Evolutionary conservation across 2,797 vertebrate genomes (phyloP).

Genomic region (Petrocephalus sullivani): DNA sequence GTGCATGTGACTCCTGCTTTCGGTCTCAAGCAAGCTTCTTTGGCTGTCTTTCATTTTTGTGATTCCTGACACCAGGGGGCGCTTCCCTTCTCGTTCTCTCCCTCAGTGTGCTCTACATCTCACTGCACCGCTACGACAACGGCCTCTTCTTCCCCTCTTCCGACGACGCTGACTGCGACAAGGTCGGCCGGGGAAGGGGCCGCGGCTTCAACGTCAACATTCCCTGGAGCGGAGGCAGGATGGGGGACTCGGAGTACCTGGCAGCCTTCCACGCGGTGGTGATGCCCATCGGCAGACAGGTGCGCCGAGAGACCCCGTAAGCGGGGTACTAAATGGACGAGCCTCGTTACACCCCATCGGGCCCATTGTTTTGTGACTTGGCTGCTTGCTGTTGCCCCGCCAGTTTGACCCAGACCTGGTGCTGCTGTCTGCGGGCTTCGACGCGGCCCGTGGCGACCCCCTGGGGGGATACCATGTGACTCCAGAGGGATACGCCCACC

Average conservation of each 20-base stretch:
- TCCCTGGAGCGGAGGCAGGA: constrained; percentile 70
- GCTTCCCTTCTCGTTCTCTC: background rate
- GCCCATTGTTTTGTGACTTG: background rate
- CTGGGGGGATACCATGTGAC: constrained; percentile 77
- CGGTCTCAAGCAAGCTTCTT: background rate
- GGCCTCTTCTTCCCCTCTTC: constrained; percentile 79
- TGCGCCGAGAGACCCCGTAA: constrained; percentile 33
- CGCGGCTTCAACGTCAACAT: constrained; percentile 80
- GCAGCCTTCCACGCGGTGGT: constrained; percentile 73
- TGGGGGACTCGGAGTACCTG: constrained; percentile 80
- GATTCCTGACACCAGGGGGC: background rate
- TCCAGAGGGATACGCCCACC: constrained; percentile 79
- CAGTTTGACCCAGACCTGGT: constrained; percentile 83
- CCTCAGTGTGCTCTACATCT: constrained; percentile 77
- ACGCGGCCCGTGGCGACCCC: constrained; percentile 80
- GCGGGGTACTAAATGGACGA: background rate
- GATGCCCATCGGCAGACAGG: constrained; percentile 81
- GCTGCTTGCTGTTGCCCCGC: background rate
- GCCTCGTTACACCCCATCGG: background rate
- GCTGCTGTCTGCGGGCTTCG: constrained; percentile 84
- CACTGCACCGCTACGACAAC: constrained; percentile 81
- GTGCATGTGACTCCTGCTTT: background rate
- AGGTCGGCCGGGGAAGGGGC: constrained; percentile 63
- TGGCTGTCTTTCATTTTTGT: background rate
- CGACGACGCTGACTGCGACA: constrained; percentile 61